phyloP scores from a whole-genome alignment of 1,140 invertebrate species.

The silkworm (Bombyx mori) region DNA sequence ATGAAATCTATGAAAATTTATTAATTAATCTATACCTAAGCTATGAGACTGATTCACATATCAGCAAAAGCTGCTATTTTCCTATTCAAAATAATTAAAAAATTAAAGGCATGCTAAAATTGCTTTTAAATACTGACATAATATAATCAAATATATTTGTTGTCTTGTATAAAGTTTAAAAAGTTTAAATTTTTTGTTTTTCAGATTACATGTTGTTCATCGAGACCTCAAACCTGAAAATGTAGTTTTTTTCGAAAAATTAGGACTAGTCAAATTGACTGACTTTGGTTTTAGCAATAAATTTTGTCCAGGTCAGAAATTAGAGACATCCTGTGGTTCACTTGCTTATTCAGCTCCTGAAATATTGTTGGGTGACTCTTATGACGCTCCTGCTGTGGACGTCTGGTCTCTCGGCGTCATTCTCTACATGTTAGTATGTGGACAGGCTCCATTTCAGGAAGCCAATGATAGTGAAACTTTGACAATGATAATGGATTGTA shows the following conservation, averaged over 20 bases:
- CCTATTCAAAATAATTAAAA: too few relatives aligned
- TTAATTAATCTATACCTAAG: too few relatives aligned
- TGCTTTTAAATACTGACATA: too few relatives aligned
- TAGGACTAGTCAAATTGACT: conserved; percentile 97
- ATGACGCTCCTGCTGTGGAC: conserved; percentile 96
- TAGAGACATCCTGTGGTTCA: conserved; percentile 99
- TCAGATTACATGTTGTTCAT: conserved; percentile 86
- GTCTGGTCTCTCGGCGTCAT: conserved; percentile 99
- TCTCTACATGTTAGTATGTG: conserved; percentile 98
- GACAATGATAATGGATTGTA: conserved; percentile 99
- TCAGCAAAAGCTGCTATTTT: too few relatives aligned
- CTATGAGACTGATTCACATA: too few relatives aligned
- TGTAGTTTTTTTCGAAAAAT: conserved; percentile 98
- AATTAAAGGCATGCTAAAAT: too few relatives aligned
- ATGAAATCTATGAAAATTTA: too few relatives aligned
- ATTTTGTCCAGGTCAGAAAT: conserved; percentile 96
- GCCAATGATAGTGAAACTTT: conserved; percentile 99
- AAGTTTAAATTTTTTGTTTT: conserved; percentile 23
- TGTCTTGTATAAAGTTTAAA: not conserved
- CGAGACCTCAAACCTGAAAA: conserved; percentile 99
- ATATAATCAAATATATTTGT: too few relatives aligned
- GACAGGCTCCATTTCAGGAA: conserved; percentile 97
- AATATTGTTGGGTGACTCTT: conserved; percentile 96
- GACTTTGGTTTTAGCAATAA: conserved; percentile 99
- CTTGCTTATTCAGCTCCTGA: conserved; percentile 99